Percentiles rank a stretch among this genome's conserved stretches.
Evolutionary conservation across 2,888 invertebrate species (phyloP).

Genomic region (Xiphydria camelus): DNA sequence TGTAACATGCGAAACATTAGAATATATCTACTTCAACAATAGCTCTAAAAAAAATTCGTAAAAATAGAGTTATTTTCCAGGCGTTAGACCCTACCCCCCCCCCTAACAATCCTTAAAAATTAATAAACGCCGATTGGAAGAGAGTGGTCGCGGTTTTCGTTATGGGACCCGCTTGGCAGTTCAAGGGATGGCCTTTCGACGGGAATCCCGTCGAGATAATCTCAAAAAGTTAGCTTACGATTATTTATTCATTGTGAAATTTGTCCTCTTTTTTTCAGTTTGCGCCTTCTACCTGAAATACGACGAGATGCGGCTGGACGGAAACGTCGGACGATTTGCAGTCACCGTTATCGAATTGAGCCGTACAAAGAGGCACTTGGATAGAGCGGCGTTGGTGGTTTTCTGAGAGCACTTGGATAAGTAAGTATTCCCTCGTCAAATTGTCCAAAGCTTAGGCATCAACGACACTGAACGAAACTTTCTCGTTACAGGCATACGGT

Average conservation of each 20-base stretch:
- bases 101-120: slow-evolving; percentile 86
- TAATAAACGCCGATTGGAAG: slow-evolving; percentile 90
- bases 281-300: slow-evolving; percentile 96
- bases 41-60: no score
- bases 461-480: no score
- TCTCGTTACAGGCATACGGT: slow-evolving; percentile 77
- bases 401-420: slow-evolving; percentile 98
- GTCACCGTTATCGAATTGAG: slow-evolving; percentile 92
- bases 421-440: no score
- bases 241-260: not conserved
- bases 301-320: slow-evolving; percentile 92
- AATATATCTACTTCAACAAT: no score
- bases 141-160: slow-evolving; percentile 96
- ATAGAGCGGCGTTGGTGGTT: slow-evolving; percentile 90
- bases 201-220: slow-evolving; percentile 95
- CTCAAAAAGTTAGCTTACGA: slow-evolving; percentile 75
- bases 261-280: slow-evolving; percentile 65
- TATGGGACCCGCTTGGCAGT: slow-evolving; percentile 97
- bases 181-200: slow-evolving; percentile 97
- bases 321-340: slow-evolving; percentile 96
- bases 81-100: no score
- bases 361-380: slow-evolving; percentile 92
- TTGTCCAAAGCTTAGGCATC: slow-evolving; percentile 13
- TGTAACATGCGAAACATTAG: no score
- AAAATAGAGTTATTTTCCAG: no score